Evolutionary conservation across 1,140 invertebrate genomes (phyloP).

Genomic region (Drosophila nannoptera): DNA sequence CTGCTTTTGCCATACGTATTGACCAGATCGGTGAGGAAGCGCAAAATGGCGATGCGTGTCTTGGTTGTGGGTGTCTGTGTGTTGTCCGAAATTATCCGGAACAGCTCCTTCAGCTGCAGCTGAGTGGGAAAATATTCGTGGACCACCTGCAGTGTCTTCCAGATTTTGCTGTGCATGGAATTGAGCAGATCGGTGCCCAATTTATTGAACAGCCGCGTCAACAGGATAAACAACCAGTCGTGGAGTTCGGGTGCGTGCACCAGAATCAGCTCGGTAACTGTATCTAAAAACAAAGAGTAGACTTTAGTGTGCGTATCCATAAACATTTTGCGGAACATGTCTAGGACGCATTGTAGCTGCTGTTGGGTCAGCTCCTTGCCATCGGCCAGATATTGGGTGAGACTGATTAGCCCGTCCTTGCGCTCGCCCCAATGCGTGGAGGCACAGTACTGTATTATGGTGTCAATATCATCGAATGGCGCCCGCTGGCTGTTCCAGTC

Average conservation of each 20-base stretch:
- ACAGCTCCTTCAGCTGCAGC: slow-evolving; percentile 82
- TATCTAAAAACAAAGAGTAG: slow-evolving; percentile 95
- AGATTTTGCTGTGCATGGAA: slow-evolving; percentile 93
- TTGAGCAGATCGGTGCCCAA: slow-evolving; percentile 93
- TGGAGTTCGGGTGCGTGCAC: slow-evolving; percentile 92
- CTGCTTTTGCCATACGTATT: slow-evolving; percentile 81
- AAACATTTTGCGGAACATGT: slow-evolving; percentile 97
- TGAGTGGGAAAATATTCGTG: slow-evolving; percentile 85
- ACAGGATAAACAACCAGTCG: slow-evolving; percentile 93
- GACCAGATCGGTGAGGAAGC: slow-evolving; percentile 87
- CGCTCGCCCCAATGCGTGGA: slow-evolving; percentile 94
- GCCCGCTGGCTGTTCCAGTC: slow-evolving; percentile 80
- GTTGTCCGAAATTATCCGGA: slow-evolving; percentile 91
- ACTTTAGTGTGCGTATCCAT: slow-evolving; percentile 98
- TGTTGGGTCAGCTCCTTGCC: slow-evolving; percentile 73
- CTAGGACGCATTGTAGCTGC: slow-evolving; percentile 79
- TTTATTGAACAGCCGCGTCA: slow-evolving; percentile 90
- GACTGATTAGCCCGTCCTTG: slow-evolving; percentile 92
- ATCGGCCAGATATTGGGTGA: slow-evolving; percentile 81
- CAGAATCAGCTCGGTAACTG: slow-evolving; percentile 91
- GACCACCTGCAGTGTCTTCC: slow-evolving; percentile 91
- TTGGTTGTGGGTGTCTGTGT: slow-evolving; percentile 94
- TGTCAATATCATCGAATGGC: slow-evolving; percentile 87
- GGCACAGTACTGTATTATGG: slow-evolving; percentile 92
- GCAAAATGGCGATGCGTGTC: slow-evolving; percentile 88